Percentiles rank a stretch among this genome's conserved stretches.
These are phyloP conservation scores for Eristalinus aeneus DNA, from an alignment of 2,888 invertebrate species.

Conservation along the genomic window DNA sequence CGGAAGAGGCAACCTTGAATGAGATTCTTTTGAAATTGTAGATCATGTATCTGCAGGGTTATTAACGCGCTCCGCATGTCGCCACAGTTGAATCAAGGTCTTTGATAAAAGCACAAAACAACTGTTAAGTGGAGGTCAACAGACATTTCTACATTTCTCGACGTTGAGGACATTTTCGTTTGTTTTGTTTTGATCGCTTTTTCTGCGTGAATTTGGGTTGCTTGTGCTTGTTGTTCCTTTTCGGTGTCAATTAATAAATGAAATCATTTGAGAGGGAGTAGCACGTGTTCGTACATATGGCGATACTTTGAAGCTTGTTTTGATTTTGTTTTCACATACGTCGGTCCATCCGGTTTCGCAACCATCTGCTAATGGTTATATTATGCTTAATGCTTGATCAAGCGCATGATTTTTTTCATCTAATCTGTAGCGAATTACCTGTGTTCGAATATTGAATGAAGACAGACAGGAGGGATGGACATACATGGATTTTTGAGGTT, in stretches of 20 bases:
- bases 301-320: constrained; percentile 12
- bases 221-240: constrained; percentile 13
- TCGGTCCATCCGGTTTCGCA: constrained; percentile 29
- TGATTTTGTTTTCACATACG: not conserved
- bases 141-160: constrained; percentile 26
- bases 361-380: constrained; percentile 24
- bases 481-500: constrained; percentile 5
- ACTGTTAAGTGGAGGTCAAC: constrained; percentile 56
- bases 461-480: not conserved
- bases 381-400: not conserved
- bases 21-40: constrained; percentile 55
- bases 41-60: constrained; percentile 36
- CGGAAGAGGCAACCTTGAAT: constrained; percentile 45
- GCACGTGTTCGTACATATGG: constrained; percentile 29
- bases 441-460: not conserved
- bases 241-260: not conserved
- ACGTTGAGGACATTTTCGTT: constrained; percentile 1
- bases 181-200: constrained; percentile 6
- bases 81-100: constrained; percentile 43
- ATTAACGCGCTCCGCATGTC: constrained; percentile 30
- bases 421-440: not conserved
- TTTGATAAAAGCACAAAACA: constrained; percentile 9
- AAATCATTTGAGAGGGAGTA: constrained; percentile 18
- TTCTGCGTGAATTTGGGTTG: constrained; percentile 17
- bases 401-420: not conserved